Evolutionary conservation across 2,888 invertebrate species (phyloP).

Genomic region (Rotaria socialis): DNA sequence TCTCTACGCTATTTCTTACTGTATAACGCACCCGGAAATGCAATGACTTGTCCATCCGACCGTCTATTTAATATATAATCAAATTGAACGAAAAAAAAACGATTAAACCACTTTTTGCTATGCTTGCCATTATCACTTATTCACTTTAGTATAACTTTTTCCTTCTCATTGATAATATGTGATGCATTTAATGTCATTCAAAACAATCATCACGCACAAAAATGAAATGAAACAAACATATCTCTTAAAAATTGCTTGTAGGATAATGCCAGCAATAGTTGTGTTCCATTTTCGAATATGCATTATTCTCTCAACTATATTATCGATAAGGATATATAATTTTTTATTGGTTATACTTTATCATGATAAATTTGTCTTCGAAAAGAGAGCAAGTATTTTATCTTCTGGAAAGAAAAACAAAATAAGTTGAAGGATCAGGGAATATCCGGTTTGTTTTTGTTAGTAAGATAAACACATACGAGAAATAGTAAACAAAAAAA

Average conservation of each 20-base stretch:
- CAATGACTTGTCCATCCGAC: background rate
- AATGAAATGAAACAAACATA: background rate
- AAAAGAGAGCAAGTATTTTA: background rate
- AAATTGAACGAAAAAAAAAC: background rate
- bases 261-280: no score
- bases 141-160: background rate
- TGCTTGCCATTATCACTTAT: background rate
- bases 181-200: background rate
- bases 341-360: background rate
- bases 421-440: background rate
- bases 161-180: background rate
- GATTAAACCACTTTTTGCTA: background rate
- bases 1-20: background rate
- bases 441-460: no score
- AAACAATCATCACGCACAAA: background rate
- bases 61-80: background rate
- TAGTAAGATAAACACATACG: background rate
- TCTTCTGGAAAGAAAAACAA: background rate
- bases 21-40: background rate
- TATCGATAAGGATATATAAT: background rate
- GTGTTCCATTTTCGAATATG: background rate
- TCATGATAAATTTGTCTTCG: background rate
- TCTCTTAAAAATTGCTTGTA: background rate
- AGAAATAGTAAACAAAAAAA: no score
- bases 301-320: background rate